phyloP scores from a whole-genome alignment of 2,797 vertebrate species.

The Sebastes glaucus region DNA sequence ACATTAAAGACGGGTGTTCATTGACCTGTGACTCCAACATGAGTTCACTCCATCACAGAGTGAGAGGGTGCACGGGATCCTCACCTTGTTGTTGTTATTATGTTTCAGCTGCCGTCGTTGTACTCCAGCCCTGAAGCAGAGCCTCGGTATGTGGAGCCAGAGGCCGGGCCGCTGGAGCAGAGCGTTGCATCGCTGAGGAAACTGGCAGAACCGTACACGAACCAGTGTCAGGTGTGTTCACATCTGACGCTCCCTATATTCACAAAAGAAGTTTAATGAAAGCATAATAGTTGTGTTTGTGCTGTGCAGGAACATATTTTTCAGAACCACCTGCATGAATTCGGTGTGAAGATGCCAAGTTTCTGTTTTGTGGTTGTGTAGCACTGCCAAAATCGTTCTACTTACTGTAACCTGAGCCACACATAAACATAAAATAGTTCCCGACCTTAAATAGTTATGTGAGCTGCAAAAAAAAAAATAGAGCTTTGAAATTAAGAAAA shows the following conservation, averaged over 20 bases:
- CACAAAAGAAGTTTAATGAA: neutral
- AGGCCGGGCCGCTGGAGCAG: conserved; percentile 85
- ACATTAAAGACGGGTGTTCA: no score
- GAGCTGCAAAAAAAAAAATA: neutral
- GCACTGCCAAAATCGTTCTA: no score
- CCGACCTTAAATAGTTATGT: neutral
- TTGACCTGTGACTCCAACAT: no score
- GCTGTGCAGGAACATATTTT: neutral
- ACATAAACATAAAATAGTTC: neutral
- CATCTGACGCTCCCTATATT: neutral
- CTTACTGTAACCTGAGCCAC: no score
- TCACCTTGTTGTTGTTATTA: conserved; percentile 1
- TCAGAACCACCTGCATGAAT: neutral
- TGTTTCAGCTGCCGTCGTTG: conserved; percentile 87
- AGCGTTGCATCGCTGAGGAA: conserved; percentile 83
- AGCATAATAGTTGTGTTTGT: neutral
- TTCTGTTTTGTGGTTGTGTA: no score
- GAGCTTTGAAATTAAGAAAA: neutral
- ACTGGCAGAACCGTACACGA: conserved; percentile 83
- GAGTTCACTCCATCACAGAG: no score
- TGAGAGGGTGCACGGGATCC: no score
- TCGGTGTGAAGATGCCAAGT: no score
- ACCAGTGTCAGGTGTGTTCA: conserved; percentile 86
- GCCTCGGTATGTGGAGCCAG: conserved; percentile 76
- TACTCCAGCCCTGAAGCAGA: conserved; percentile 85